A percentile compares a stretch with the other conserved stretches of the same genome.
Conservation (phyloP, 2,888 invertebrate species). For the Deladenus siricidicola region DNA sequence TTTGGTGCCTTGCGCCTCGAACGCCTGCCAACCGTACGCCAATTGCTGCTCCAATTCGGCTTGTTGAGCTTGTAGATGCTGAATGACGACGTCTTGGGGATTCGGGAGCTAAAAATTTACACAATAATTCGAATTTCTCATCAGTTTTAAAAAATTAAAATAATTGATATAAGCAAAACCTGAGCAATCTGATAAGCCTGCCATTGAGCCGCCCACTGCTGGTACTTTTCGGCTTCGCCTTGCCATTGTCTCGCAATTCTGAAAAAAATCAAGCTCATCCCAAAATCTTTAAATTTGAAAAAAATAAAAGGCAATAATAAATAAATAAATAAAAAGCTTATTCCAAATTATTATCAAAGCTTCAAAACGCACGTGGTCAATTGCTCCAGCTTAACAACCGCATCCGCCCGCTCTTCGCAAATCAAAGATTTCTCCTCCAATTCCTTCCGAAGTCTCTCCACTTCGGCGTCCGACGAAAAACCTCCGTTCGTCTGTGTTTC, state of each 20-base stretch:
- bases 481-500: too few species aligned
- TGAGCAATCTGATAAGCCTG: slow-evolving; percentile 47
- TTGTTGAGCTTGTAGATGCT: slow-evolving; percentile 41
- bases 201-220: slow-evolving; percentile 50
- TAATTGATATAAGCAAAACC: too few species aligned
- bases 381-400: slow-evolving; percentile 58
- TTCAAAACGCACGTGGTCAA: slow-evolving; percentile 62
- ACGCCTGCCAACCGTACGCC: slow-evolving; percentile 47
- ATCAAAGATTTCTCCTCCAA: slow-evolving; percentile 15
- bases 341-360: not conserved
- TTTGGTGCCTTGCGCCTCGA: slow-evolving; percentile 50
- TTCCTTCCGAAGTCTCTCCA: slow-evolving; percentile 8
- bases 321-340: not conserved
- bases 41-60: slow-evolving; percentile 45
- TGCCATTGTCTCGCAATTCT: slow-evolving; percentile 42
- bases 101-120: slow-evolving; percentile 32
- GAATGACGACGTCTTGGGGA: slow-evolving; percentile 33
- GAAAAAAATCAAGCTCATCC: slow-evolving; percentile 13
- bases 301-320: not conserved
- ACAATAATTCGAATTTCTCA: not conserved
- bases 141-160: not conserved
- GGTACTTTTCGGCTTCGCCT: slow-evolving; percentile 43
- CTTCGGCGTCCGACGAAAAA: slow-evolving; percentile 4
- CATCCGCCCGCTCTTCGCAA: slow-evolving; percentile 17
- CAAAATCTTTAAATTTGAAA: not conserved